A percentile compares a stretch with the other conserved stretches of the same genome.
These are phyloP conservation scores for Galbula dea DNA, from an alignment of 2,113 vertebrate genomes.

Conservation along the genomic window DNA sequence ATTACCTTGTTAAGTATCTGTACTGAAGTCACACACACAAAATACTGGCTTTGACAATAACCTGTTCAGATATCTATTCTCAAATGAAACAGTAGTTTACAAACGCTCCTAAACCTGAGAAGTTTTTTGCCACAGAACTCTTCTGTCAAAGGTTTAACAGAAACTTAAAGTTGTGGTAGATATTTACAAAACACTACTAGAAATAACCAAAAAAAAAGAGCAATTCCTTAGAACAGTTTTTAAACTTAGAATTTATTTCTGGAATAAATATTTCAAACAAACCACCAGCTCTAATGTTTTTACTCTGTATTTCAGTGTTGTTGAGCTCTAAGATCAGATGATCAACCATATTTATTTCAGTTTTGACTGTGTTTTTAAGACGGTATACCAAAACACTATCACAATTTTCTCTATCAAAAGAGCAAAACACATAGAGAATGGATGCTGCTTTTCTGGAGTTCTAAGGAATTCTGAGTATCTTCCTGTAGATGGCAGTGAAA, in stretches of 20 bases:
- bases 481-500: constrained; percentile 66
- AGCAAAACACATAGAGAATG: neutral
- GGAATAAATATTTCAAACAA: neutral
- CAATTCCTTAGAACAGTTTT: neutral
- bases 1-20: neutral
- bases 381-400: neutral
- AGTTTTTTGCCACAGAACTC: neutral
- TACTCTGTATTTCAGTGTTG: neutral
- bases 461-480: neutral
- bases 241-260: neutral
- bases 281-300: neutral
- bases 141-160: neutral
- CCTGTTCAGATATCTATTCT: neutral
- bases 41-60: neutral
- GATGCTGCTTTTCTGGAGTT: neutral
- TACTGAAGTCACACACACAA: neutral
- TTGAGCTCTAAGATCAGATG: neutral
- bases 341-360: neutral
- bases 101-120: neutral
- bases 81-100: neutral
- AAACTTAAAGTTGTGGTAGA: neutral
- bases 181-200: neutral
- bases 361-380: neutral
- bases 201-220: neutral
- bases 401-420: neutral